Evolutionary conservation across 2,888 invertebrate genomes (phyloP), one percentile per base, ranked within the genome.

Genomic region (Dasypolia templi): DNA sequence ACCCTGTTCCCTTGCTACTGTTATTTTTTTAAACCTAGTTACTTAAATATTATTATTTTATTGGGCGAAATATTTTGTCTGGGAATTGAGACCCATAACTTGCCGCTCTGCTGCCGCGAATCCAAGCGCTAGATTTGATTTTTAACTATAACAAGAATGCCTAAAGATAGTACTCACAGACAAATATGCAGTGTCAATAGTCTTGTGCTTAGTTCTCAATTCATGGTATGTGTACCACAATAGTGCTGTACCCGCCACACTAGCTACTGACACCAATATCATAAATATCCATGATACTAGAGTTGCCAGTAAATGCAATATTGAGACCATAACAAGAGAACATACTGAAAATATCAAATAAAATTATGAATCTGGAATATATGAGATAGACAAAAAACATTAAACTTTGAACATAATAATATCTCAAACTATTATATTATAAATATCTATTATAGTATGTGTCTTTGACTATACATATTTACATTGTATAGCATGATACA

Each of bases 181-280:
- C 75, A 96, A 91, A 87, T 89, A 95, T 44, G 88, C 84, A 70
- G 92, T 93, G 19, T 91, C 81, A 82, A 95, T 93, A 75, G 89
- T 91, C 84, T 86, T 94, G 75, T 95, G 96, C 82, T 97, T 97
- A 77, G 96, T 96, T 87, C 97, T 97, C 53, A 99, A 97, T 87
- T 97, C 98, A 87, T 97, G 97, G 90, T 99, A 99, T 1, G 98
- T 98, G 96, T 98, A 98, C 99, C 99, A 99, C 29, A 99, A 94
- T 49, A 98, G 97, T 22, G 94, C 97, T 32, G 99, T 98, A 3
- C 98, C 98, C 56, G 97, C 98, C 73, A 98, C 95, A 91, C 98
- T 97, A 56, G 97, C 97, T 67, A 98, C 92, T 49, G 97, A 97
- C 19, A 98, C 98, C 66, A 98, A 95, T 72, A 98, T 97, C 97